Evolutionary conservation across 2,113 vertebrate species (phyloP).

Genomic region (Heteronetta atricapilla): DNA sequence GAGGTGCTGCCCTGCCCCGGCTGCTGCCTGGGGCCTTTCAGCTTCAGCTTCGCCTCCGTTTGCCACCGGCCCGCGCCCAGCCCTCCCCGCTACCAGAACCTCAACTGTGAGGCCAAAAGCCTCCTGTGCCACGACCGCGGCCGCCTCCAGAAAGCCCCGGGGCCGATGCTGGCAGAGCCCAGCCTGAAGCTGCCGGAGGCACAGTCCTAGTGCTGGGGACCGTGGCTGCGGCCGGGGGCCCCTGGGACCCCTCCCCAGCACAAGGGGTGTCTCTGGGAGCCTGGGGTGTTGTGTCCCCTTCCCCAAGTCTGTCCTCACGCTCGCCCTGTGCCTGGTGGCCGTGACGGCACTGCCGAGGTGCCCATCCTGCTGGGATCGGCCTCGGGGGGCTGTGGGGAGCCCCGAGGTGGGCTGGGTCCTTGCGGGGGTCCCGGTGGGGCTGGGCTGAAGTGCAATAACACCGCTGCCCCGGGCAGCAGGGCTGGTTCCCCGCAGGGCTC

Average conservation of each 20-base stretch:
- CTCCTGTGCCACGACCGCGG: constrained; percentile 78
- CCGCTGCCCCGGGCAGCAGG: not conserved
- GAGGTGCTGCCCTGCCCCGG: constrained; percentile 87
- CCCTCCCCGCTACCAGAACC: constrained; percentile 84
- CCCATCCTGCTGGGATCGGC: not conserved
- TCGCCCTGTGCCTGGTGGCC: not conserved
- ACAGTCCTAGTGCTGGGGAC: constrained; percentile 75
- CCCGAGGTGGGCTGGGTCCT: not conserved
- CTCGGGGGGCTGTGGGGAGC: not conserved
- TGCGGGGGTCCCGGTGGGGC: not conserved
- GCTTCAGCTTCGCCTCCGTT: constrained; percentile 85
- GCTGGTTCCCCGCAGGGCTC: not conserved
- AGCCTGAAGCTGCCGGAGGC: constrained; percentile 88
- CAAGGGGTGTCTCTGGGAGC: not conserved
- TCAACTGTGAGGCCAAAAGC: constrained; percentile 84
- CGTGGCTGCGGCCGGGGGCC: not conserved
- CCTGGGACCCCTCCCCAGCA: not conserved
- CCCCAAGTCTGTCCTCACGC: accelerated
- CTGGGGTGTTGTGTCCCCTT: not conserved
- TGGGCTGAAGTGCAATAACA: constrained; percentile 50
- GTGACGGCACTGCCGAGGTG: accelerated
- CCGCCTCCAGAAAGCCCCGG: constrained; percentile 50
- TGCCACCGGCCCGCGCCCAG: constrained; percentile 81
- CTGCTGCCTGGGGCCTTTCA: constrained; percentile 85
- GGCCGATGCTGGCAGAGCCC: constrained; percentile 62